Base-by-base conservation (phyloP, 2,888 invertebrate genomes). In the Asteroscopus sphinx region DNA sequence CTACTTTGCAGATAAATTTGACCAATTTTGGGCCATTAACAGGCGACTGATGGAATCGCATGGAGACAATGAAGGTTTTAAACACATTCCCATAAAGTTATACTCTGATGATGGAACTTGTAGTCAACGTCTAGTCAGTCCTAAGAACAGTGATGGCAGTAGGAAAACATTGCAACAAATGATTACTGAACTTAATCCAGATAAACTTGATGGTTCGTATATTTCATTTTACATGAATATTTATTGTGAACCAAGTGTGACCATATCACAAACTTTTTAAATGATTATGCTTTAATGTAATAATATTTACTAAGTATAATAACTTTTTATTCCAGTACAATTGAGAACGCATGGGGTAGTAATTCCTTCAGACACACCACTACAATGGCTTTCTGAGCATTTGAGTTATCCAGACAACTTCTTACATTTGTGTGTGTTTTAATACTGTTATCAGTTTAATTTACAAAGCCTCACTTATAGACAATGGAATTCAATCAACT, bases 331-430 rank as follows among this genome's bases (percentile, higher is more conserved):
- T 96, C 51, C 94, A 97, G 97, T 96, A 65, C 95, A 95, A 81
- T 94, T 97, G 41, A 95, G 97, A 77, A 98, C 98, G 21, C 99
- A 99, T 90, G 99, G 99, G 16, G 96, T 99, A 77, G 95, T 96
- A 72, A 96, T 98, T 51, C 98, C 99, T 2, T 81, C 96, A 64
- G 98, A 99, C 66, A 98, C 99, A 8, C 99, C 99, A 9, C 89
- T 99, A 8, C 98, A 99, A 82, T 99, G 99, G 99, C 96, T 99
- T 91, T 98, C 99, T 16, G 99, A 99, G 92, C 99, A 99, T 90
- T 94, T 99, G 81, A 98, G 99, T 88, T 99, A 99, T 92, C 99
- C 99, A 0, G 99, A 99, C 89, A 99, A 99, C 93, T 99, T 99
- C 91, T 94, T 99, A 67, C 99, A 99, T 95, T 95, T 99, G 76